Base-by-base conservation (phyloP, 2,113 vertebrate species). In the Maccullochella peelii region DNA sequence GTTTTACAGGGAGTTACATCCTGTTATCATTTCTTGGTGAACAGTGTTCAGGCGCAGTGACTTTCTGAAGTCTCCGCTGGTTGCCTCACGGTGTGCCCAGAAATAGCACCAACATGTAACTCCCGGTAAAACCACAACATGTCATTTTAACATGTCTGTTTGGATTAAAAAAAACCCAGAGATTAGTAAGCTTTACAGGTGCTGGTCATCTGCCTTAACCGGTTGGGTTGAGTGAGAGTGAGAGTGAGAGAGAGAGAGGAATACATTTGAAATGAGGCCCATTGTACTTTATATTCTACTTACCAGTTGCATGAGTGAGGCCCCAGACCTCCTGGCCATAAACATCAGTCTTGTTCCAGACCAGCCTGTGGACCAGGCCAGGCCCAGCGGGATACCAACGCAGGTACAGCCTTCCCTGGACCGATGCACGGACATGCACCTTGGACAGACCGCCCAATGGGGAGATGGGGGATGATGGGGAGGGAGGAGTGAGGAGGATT, bases 301-400 rank as follows among this genome's bases (percentile, higher is more conserved):
- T 96, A 99, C 98, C 98, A 67, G 96, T 96, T 61, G 98, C 97
- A 77, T 98, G 95, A 23, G 97, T 96, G 73, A 99, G 95, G 42
- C 98, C 98, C 83, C 95, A 97, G 86, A 99, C 98, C 79, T 97
- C 97, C 94, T 99, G 98, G 74, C 98, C 98, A 42, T 99, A 99
- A 77, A 99, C 96, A 86, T 99, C 98, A 0, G 98, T 99, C 94
- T 99, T 99, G 89, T 99, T 99, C 98, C 98, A 99, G 87, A 97
- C 96, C 91, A 98, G 97, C 0, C 97, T 96, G 86, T 99, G 97
- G 73, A 98, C 94, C 77, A 99, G 95, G 86, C 97, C 97, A n/a
- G 97, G 91, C 78, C 97, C 95, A 33, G 98, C 97, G 38, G 97
- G 97, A 93, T 99, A 99, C 97, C 97, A 99, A 58, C 97, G 98